Conservation (phyloP, 2,797 vertebrate genomes). For the Phalanger gymnotis region DNA sequence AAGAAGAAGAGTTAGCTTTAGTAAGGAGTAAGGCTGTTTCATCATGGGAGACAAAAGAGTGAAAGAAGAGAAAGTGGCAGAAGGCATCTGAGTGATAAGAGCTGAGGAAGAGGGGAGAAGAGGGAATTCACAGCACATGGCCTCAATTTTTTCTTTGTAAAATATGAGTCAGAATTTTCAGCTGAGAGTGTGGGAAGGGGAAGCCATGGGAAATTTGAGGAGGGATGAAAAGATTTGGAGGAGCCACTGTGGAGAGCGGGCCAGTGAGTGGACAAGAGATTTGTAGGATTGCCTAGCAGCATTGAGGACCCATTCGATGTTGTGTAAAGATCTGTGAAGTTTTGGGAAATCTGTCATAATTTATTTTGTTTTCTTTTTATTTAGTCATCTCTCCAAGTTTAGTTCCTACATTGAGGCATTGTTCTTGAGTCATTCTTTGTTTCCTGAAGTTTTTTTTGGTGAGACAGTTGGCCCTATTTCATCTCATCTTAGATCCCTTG, state of each 20-base stretch:
- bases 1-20: neutral
- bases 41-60: neutral
- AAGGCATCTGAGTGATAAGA: neutral
- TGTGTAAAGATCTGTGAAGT: neutral
- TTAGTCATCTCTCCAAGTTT: neutral
- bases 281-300: neutral
- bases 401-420: neutral
- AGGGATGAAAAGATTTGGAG: neutral
- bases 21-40: neutral
- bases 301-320: neutral
- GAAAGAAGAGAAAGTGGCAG: neutral
- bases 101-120: neutral
- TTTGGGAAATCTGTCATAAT: neutral
- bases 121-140: neutral
- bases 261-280: neutral
- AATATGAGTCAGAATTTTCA: neutral
- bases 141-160: neutral
- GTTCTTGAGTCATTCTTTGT: neutral
- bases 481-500: neutral
- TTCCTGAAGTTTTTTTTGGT: neutral
- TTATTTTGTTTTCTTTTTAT: neutral
- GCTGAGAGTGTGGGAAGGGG: neutral
- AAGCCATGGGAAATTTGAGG: neutral
- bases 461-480: neutral
- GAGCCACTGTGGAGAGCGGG: neutral